Conservation (phyloP, 1,140 invertebrate genomes). For the Heliconius himera region DNA sequence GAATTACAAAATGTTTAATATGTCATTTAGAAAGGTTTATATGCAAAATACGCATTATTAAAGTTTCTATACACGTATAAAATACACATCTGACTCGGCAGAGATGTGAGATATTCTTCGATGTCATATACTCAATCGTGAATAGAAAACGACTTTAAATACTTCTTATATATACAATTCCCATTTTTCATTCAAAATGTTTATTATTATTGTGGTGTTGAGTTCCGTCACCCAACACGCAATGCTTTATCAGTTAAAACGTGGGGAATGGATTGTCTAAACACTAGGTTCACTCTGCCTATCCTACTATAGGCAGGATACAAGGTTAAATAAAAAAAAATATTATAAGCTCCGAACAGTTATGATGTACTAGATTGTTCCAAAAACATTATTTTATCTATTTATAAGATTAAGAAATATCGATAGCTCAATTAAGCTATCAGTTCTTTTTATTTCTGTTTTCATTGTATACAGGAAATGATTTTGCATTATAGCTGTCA, state of each 20-base stretch:
- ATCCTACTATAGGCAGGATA: too few relatives aligned
- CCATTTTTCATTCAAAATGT: too few relatives aligned
- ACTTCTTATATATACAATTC: background rate
- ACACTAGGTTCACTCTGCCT: too few relatives aligned
- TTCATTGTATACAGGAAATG: too few relatives aligned
- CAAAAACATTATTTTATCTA: background rate
- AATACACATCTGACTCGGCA: background rate
- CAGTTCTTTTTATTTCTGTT: too few relatives aligned
- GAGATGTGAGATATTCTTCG: background rate
- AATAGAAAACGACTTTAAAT: background rate
- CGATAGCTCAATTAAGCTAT: too few relatives aligned
- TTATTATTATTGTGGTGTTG: background rate
- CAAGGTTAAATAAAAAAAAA: too few relatives aligned
- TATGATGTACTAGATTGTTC: background rate
- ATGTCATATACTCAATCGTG: background rate
- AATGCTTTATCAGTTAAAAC: too few relatives aligned
- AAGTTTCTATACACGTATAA: slow-evolving; percentile 11
- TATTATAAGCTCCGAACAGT: background rate
- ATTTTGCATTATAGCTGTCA: too few relatives aligned
- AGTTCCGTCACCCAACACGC: too few relatives aligned
- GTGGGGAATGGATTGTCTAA: too few relatives aligned
- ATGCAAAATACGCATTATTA: slow-evolving; percentile 4
- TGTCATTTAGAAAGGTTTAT: slow-evolving; percentile 14
- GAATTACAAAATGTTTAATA: slow-evolving; percentile 42
- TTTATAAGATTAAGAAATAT: too few relatives aligned